Base-by-base conservation (phyloP, 2,797 vertebrate species). In the Sebastes vulpes region DNA sequence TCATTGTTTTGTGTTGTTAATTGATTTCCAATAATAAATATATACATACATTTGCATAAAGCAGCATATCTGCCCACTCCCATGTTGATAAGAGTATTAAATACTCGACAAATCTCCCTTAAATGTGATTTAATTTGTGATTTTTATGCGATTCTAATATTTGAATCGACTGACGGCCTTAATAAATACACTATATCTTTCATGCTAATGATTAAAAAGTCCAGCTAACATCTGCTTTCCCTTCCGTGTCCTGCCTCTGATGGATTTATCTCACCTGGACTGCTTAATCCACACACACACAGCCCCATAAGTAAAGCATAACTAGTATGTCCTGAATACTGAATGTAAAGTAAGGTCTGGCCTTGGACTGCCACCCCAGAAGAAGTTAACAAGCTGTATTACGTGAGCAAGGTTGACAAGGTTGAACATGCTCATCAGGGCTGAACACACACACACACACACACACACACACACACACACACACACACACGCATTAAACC, bases 361-460 rank as follows among this genome's bases (percentile, higher is more conserved):
- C 85, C 84, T 84, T 87, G 77, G 48, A 56, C 54, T 74, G 75
- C 60, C 60, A 54, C 8, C 67, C 26, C 50, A 56, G 23, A 81
- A 79, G 77, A 81, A 79, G 77, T 79, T 81, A 85, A 89, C 79
- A 75, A 79, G 64, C 75, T 80, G 81, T 72, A 80, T 72, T 68
- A 82, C 75, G 63, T 63, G 79, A 82, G 68, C 46, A 60, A 71
- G 56, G 28, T 53, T 28, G 59, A 26, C 82, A 85, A 82, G 81
- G 70, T n/a, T 78, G 67, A 78, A 77, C 35, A 50, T 54, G 54
- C 79, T 84, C 72, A 86, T 80, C 57, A 66, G 53, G 16, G 35
- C 71, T 54, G 26, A 65, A 86, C 59, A 59, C 5, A 26, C 1
- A 26, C 4, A 26, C 26, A 25, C 25, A 25, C 3, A 25, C 25